A percentile compares a stretch with the other conserved stretches of the same genome.
Conservation (phyloP, 2,113 vertebrate species). For the Microcebus murinus region DNA sequence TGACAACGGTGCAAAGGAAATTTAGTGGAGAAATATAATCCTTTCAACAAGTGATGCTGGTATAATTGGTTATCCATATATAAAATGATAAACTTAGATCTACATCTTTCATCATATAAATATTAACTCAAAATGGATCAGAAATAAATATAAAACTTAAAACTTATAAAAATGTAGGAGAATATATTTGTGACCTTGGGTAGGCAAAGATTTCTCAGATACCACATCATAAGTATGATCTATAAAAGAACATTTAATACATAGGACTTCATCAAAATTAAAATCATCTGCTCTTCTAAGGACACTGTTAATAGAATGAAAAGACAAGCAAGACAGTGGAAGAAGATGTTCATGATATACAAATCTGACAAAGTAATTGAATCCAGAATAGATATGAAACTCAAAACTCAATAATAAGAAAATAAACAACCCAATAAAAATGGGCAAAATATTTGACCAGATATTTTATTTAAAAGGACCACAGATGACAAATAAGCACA, state of each 20-base stretch:
- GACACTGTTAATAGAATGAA: background rate
- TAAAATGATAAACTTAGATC: background rate
- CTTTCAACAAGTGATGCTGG: background rate
- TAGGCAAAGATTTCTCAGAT: background rate
- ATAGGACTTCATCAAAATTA: background rate
- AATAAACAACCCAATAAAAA: background rate
- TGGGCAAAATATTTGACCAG: background rate
- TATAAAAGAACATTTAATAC: background rate
- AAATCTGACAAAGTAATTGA: background rate
- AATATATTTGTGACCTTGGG: background rate
- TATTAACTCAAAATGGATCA: background rate
- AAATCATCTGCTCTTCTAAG: background rate
- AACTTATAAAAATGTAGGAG: background rate
- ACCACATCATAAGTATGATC: background rate
- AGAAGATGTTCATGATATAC: background rate
- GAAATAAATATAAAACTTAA: background rate
- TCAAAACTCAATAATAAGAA: background rate
- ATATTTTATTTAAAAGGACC: background rate
- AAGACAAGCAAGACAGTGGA: background rate
- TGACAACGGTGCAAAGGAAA: background rate
- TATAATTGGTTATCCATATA: background rate
- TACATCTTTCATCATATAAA: background rate
- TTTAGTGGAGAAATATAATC: background rate
- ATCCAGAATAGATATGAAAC: conserved; percentile 22
- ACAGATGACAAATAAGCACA: background rate